A percentile compares a stretch with the other conserved stretches of the same genome.
phyloP scores from a whole-genome alignment of 1,140 invertebrate genomes.

The Drosophila sechellia region DNA sequence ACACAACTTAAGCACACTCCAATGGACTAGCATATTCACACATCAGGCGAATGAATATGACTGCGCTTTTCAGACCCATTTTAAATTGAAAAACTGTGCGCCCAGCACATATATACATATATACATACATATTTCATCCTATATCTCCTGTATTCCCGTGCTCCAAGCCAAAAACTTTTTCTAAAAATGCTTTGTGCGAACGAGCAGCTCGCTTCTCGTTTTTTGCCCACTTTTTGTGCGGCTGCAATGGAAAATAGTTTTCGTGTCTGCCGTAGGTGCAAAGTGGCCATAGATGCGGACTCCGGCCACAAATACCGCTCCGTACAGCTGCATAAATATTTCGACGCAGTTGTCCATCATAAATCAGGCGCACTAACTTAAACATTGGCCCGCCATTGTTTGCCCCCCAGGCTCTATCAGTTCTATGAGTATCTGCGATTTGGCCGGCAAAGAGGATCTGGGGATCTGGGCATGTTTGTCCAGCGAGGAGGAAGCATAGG shows the following conservation, averaged over 20 bases:
- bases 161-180: conserved; percentile 57
- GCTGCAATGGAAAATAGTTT: conserved; percentile 59
- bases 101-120: conserved; percentile 13
- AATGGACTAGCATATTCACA: conserved; percentile 25
- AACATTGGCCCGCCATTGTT: conserved; percentile 57
- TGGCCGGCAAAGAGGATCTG: conserved; percentile 45
- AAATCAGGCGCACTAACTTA: conserved; percentile 59
- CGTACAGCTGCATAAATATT: conserved; percentile 60
- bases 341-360: conserved; percentile 68
- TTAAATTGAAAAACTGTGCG: conserved; percentile 45
- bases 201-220: conserved; percentile 12
- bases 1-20: conserved; percentile 2
- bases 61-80: conserved; percentile 50
- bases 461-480: conserved; percentile 10
- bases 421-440: conserved; percentile 50
- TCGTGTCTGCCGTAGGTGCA: conserved; percentile 53
- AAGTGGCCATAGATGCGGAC: conserved; percentile 42
- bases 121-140: conserved; percentile 11
- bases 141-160: conserved; percentile 12
- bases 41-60: conserved; percentile 39
- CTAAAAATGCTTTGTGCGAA: conserved; percentile 46
- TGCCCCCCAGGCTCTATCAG: conserved; percentile 16
- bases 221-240: conserved; percentile 18
- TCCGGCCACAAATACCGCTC: not conserved
- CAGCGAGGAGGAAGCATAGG: not conserved